A percentile compares a stretch with the other conserved stretches of the same genome.
Evolutionary conservation across 2,888 invertebrate species (phyloP).

Genomic region (Rugalucina vietnamica): DNA sequence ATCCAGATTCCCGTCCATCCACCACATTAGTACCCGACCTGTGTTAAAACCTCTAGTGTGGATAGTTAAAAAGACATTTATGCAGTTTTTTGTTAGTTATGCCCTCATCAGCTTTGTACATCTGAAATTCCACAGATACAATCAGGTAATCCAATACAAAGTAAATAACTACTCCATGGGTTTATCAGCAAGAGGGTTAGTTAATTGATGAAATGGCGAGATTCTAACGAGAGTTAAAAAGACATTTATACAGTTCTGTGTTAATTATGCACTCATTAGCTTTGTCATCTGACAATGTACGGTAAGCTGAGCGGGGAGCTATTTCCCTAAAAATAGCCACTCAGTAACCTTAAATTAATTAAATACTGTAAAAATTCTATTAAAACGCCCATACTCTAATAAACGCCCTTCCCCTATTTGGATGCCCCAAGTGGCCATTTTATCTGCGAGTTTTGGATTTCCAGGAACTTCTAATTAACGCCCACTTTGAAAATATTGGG

Average conservation of each 20-base stretch:
- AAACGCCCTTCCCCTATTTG: too few relatives aligned
- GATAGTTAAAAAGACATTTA: slow-evolving; percentile 69
- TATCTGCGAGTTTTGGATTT: too few relatives aligned
- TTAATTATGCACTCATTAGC: neutral
- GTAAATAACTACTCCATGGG: neutral
- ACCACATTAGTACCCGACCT: neutral
- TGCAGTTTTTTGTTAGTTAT: slow-evolving; percentile 76
- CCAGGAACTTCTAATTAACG: too few relatives aligned
- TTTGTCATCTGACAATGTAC: too few relatives aligned
- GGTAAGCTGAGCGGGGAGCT: too few relatives aligned
- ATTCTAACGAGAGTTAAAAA: too few relatives aligned
- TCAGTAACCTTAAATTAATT: too few relatives aligned
- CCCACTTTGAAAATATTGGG: too few relatives aligned
- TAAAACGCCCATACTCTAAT: too few relatives aligned
- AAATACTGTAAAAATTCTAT: too few relatives aligned
- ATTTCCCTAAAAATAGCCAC: too few relatives aligned
- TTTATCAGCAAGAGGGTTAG: neutral
- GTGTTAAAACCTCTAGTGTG: slow-evolving; percentile 62
- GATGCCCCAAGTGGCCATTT: too few relatives aligned
- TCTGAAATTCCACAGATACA: slow-evolving; percentile 70
- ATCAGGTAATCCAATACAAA: slow-evolving; percentile 66
- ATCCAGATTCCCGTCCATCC: slow-evolving; percentile 41
- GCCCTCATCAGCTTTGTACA: slow-evolving; percentile 80
- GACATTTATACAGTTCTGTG: neutral
- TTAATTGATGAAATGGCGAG: neutral